These are phyloP conservation scores for Zosterops borbonicus DNA, from an alignment of 2,113 vertebrate species.

Conservation along the genomic window DNA sequence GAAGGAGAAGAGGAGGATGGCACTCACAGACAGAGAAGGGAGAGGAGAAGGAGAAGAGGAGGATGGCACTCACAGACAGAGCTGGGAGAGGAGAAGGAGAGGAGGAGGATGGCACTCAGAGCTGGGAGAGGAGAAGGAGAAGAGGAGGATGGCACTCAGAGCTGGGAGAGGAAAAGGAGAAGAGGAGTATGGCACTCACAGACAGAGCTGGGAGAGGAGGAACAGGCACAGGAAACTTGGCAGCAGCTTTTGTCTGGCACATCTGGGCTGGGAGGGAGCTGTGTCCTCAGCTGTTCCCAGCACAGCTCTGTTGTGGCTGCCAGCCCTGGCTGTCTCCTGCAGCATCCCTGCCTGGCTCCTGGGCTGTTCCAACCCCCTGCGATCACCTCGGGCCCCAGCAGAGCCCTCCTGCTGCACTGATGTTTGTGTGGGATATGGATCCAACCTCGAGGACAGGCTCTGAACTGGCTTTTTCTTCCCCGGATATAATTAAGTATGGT, in stretches of 20 bases:
- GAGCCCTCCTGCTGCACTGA: accelerated
- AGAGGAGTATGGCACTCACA: background rate
- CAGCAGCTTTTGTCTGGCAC: background rate
- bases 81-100: background rate
- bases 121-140: background rate
- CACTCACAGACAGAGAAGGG: background rate
- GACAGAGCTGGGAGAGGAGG: background rate
- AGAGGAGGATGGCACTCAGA: no score
- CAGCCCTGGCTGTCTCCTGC: background rate
- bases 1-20: background rate
- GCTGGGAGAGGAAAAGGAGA: background rate
- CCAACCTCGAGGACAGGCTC: background rate
- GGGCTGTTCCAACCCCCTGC: background rate
- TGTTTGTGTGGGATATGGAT: background rate
- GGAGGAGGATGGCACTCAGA: background rate
- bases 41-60: background rate
- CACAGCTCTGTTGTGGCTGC: background rate
- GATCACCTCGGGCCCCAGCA: background rate
- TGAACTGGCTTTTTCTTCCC: background rate
- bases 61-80: no score
- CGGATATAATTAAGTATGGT: background rate
- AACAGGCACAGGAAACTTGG: background rate
- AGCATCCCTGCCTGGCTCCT: background rate
- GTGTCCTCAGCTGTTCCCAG: background rate
- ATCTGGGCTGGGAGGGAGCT: background rate